These are phyloP conservation scores for Melitaea athalia DNA, from an alignment of 2,888 invertebrate species.

Conservation along the genomic window DNA sequence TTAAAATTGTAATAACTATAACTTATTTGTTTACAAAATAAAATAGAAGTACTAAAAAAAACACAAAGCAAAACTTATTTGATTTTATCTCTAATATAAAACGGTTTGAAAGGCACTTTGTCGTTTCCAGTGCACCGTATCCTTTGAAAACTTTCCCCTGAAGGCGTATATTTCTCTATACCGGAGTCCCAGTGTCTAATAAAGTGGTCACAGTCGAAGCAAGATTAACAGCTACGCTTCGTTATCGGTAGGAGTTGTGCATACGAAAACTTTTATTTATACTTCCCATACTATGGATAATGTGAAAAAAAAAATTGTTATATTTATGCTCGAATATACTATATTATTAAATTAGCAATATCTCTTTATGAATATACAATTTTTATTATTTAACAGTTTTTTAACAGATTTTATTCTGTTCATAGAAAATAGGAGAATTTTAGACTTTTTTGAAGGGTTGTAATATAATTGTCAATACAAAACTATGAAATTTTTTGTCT, in stretches of 20 bases:
- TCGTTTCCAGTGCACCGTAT: slow-evolving; percentile 48
- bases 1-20: no score
- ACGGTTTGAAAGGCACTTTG: background rate
- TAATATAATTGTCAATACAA: no score
- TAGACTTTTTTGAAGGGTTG: no score
- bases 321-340: background rate
- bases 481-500: no score
- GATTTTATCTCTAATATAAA: slow-evolving; percentile 1
- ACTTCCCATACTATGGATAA: background rate
- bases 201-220: slow-evolving; percentile 80
- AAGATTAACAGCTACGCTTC: slow-evolving; percentile 77
- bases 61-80: slow-evolving; percentile 15
- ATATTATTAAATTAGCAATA: background rate
- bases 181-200: slow-evolving; percentile 73
- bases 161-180: slow-evolving; percentile 78
- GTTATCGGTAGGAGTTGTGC: slow-evolving; percentile 64
- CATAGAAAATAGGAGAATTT: no score
- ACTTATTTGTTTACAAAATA: background rate
- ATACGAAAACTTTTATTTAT: slow-evolving; percentile 46
- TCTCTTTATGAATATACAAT: no score
- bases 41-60: background rate
- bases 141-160: slow-evolving; percentile 64
- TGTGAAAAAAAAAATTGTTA: background rate
- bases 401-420: no score
- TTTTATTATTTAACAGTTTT: no score